Conservation (phyloP, 2,888 invertebrate genomes). For the Melanostoma scalare region DNA sequence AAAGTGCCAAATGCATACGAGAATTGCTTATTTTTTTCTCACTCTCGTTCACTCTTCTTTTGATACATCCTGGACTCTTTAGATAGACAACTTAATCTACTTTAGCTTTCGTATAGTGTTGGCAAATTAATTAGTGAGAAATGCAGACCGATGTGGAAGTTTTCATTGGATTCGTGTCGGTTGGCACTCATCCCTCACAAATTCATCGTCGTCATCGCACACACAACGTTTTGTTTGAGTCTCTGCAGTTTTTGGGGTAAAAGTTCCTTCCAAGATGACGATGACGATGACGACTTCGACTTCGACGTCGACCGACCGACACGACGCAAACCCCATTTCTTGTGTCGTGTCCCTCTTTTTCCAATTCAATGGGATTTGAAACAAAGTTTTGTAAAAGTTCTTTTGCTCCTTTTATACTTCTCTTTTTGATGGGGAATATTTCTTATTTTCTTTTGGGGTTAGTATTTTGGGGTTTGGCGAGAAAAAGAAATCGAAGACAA, state of each 20-base stretch:
- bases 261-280: conserved; percentile 27
- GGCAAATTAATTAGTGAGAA: conserved; percentile 72
- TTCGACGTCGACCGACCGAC: background rate
- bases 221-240: conserved; percentile 48
- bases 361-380: conserved; percentile 52
- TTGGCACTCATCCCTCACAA: background rate
- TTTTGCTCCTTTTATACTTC: conserved; percentile 14
- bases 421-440: conserved; percentile 44
- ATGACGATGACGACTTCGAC: background rate
- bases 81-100: conserved; percentile 17
- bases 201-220: background rate
- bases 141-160: conserved; percentile 61
- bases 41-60: background rate
- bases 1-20: conserved; percentile 59
- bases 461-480: conserved; percentile 9
- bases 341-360: conserved; percentile 21
- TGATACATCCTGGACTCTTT: background rate
- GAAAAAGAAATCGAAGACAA: conserved; percentile 7
- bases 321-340: conserved; percentile 12
- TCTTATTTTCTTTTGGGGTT: conserved; percentile 19
- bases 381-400: conserved; percentile 44
- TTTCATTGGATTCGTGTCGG: background rate
- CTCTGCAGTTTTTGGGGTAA: conserved; percentile 65
- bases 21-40: conserved; percentile 11
- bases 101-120: conserved; percentile 39